These are phyloP conservation scores for Masticophis lateralis DNA, from an alignment of 2,797 vertebrate genomes.

Conservation along the genomic window DNA sequence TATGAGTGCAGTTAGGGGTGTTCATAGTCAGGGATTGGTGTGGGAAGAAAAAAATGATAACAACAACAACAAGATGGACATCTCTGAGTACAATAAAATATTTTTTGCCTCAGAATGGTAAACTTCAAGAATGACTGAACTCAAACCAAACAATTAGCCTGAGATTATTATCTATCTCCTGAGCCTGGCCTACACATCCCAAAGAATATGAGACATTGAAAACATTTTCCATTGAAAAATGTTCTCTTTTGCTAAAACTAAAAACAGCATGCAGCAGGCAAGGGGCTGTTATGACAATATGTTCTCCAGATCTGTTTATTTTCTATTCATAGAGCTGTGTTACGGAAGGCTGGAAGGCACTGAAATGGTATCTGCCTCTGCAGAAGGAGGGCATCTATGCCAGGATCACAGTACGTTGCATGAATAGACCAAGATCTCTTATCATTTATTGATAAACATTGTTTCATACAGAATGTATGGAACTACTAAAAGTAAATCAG, in stretches of 20 bases:
- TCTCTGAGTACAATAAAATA: neutral
- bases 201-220: neutral
- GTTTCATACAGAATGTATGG: neutral
- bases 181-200: neutral
- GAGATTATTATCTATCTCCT: neutral
- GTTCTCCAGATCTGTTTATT: neutral
- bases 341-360: neutral
- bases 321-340: neutral
- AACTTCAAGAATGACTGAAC: neutral
- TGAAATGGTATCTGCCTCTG: neutral
- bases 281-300: neutral
- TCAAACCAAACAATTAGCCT: neutral
- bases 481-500: neutral
- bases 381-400: neutral
- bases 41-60: neutral
- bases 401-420: neutral
- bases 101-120: neutral
- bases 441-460: neutral
- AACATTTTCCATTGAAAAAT: neutral
- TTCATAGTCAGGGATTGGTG: neutral
- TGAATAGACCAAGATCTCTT: neutral
- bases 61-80: neutral
- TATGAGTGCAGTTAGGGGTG: neutral
- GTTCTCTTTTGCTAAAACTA: neutral
- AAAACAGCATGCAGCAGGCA: neutral